Evolutionary conservation across 2,113 vertebrate species (phyloP), one percentile per base, ranked within the genome.

Genomic region (Sinocyclocheilus grahami): DNA sequence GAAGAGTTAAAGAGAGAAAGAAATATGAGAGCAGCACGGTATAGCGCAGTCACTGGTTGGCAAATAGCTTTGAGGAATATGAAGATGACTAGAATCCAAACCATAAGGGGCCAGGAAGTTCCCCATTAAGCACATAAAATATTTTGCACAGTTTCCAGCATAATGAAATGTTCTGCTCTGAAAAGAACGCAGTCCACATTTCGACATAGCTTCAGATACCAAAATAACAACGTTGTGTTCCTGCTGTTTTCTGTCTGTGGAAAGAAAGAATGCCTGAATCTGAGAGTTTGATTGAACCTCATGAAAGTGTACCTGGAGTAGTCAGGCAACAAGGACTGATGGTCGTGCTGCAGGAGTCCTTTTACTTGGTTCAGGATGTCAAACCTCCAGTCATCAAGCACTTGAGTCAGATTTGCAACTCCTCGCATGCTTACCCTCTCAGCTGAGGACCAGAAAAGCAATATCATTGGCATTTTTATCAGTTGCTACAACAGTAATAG

Each of bases 301-400:
- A 14, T 69, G 65, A 60, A 24, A 24, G 20, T 22, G 37, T 90
- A 95, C 95, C 95, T 95, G 89, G 93, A 84, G 27, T 96, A 96
- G 90, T 96, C 94, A 0, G 95, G 95, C 85, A 96, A 92, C 65
- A 96, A 82, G 0, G 93, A 88, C 93, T 95, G 94, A 90, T 95
- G 94, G 89, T 95, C 95, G 2, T 95, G 94, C 90, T 93, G 92
- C 89, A 96, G 91, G 22, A 94, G 87, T 20, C 88, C 89, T 69
- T 60, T 94, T 91, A 96, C 93, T 90, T 95, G 90, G 86, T 0
- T 93, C 87, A 96, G 78, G 90, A 96, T 95, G 90, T 95, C 95
- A 14, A 93, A 96, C 88, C 92, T 93, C 95, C 95, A 96, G 92
- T 96, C 93, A 90, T 96, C 95, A 89, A 96, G 90, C 30, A 95